Percentiles rank a stretch among this genome's conserved stretches.
Conservation (phyloP, 2,113 vertebrate species). For the Rhinogobius similis region DNA sequence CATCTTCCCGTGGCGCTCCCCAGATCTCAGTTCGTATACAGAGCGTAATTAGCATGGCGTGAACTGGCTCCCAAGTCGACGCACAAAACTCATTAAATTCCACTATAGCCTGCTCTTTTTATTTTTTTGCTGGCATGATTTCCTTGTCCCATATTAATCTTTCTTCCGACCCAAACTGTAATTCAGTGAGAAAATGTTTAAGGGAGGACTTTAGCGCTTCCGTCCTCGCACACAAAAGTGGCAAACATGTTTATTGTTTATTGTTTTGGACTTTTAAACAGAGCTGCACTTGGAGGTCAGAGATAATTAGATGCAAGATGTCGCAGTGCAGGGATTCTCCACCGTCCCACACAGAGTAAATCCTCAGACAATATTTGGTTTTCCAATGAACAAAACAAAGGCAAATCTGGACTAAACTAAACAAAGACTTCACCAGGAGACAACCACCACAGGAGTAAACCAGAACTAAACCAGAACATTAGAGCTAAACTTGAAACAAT, state of each 20-base stretch:
- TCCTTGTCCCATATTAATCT: slow-evolving; percentile 69
- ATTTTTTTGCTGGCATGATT: slow-evolving; percentile 50
- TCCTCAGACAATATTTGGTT: background rate
- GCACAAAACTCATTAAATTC: slow-evolving; percentile 76
- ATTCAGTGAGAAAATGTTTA: slow-evolving; percentile 73
- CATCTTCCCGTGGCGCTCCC: slow-evolving; percentile 63
- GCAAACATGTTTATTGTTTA: slow-evolving; percentile 29
- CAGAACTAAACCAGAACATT: too few relatives aligned
- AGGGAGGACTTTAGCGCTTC: slow-evolving; percentile 48
- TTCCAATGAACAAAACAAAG: background rate
- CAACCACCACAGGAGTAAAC: too few relatives aligned
- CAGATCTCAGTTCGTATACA: slow-evolving; percentile 66
- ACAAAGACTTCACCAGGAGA: too few relatives aligned
- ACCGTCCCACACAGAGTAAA: background rate
- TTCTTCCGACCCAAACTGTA: slow-evolving; percentile 63
- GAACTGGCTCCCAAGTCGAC: slow-evolving; percentile 66
- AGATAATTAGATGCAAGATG: slow-evolving; percentile 67
- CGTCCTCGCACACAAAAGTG: slow-evolving; percentile 52
- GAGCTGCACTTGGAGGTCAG: slow-evolving; percentile 61
- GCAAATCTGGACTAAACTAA: background rate
- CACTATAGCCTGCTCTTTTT: slow-evolving; percentile 46
- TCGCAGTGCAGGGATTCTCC: slow-evolving; percentile 31
- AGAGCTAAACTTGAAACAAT: too few relatives aligned
- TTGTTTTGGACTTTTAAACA: slow-evolving; percentile 9
- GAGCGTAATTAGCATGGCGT: slow-evolving; percentile 69